Evolutionary conservation across 1,140 invertebrate genomes (phyloP).

Genomic region (Drosophila nannoptera): DNA sequence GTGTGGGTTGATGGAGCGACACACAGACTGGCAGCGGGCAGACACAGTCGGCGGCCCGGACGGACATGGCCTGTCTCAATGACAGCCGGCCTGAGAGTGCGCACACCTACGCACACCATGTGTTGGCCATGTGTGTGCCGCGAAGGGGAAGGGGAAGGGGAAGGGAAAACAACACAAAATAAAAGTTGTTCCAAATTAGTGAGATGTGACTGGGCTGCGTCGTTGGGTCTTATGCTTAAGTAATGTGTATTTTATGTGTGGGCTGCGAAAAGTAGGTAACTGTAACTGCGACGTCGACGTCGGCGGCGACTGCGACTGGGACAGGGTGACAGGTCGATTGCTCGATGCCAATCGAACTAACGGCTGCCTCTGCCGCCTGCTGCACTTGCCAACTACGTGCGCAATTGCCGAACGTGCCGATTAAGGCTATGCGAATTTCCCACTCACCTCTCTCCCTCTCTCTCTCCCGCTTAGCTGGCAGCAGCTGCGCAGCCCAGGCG

Average conservation of each 20-base stretch:
- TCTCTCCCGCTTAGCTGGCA: conserved; percentile 30
- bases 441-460: conserved; percentile 2
- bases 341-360: conserved; percentile 63
- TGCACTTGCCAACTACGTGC: conserved; percentile 74
- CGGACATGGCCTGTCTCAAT: conserved; percentile 66
- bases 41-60: conserved; percentile 27
- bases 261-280: conserved; percentile 69
- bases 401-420: conserved; percentile 75
- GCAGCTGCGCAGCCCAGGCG: conserved; percentile 26
- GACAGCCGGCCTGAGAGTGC: conserved; percentile 65
- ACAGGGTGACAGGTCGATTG: conserved; percentile 59
- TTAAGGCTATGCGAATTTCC: conserved; percentile 64
- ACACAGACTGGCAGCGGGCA: conserved; percentile 48
- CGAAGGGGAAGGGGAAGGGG: conserved; percentile 26
- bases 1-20: conserved; percentile 63
- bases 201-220: conserved; percentile 70
- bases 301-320: conserved; percentile 9
- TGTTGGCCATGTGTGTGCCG: conserved; percentile 42
- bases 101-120: conserved; percentile 20
- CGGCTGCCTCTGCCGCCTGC: conserved; percentile 40
- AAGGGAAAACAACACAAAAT: conserved; percentile 44
- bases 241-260: conserved; percentile 76
- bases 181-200: conserved; percentile 75
- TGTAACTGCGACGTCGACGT: conserved; percentile 21
- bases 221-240: conserved; percentile 69